Percentiles rank a stretch among this genome's conserved stretches.
phyloP scores from a whole-genome alignment of 2,113 vertebrate genomes.

The Phalacrocorax pelagicus region DNA sequence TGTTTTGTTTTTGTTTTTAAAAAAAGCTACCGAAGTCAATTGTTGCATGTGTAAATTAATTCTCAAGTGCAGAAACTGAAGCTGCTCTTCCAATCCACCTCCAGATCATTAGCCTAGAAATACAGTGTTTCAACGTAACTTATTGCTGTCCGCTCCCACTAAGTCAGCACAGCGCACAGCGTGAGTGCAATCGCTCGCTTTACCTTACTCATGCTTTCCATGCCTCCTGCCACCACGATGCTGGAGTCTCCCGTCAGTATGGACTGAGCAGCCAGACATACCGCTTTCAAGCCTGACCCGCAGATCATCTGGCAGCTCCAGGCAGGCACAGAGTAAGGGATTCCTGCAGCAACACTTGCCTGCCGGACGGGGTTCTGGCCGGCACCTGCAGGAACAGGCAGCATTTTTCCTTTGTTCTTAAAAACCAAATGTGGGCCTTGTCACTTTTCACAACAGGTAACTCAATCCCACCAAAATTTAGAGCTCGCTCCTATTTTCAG shows the following conservation, averaged over 20 bases:
- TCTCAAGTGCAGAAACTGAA: not conserved
- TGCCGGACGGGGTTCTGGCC: constrained; percentile 92
- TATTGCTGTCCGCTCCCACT: not conserved
- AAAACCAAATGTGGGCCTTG: rapidly evolving
- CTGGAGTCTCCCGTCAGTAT: constrained; percentile 82
- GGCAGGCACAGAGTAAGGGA: constrained; percentile 87
- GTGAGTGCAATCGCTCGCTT: rapidly evolving
- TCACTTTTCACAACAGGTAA: not conserved
- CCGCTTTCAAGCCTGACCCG: constrained; percentile 91
- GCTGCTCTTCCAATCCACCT: not conserved
- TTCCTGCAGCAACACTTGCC: constrained; percentile 86
- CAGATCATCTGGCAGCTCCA: constrained; percentile 99
- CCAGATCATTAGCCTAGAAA: not conserved
- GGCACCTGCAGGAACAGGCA: constrained; percentile 76
- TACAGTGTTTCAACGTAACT: not conserved
- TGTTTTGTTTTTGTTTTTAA: not conserved
- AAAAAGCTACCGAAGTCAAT: not conserved
- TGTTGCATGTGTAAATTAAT: not conserved
- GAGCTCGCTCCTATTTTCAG: rapidly evolving
- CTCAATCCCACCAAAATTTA: not conserved
- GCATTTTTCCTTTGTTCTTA: not conserved
- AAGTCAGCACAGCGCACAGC: rapidly evolving
- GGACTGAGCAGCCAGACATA: constrained; percentile 91
- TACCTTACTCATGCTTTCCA: constrained; percentile 98
- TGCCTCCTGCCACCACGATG: constrained; percentile 93